phyloP scores from a whole-genome alignment of 2,888 invertebrate genomes.

The Lycia hirtaria region DNA sequence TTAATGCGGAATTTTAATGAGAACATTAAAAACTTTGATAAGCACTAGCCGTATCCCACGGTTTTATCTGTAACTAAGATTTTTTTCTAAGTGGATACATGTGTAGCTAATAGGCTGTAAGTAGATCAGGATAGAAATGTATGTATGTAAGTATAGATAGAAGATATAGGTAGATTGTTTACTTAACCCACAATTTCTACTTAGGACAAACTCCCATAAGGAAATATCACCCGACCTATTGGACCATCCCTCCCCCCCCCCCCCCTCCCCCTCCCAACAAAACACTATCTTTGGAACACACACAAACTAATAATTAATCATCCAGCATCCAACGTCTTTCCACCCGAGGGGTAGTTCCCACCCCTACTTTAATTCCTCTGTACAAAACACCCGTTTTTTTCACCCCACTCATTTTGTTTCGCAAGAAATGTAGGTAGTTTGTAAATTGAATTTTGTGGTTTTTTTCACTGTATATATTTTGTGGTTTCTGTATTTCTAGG shows the following conservation, averaged over 20 bases:
- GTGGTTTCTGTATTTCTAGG: conserved; percentile 74
- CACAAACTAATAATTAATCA: conserved; percentile 85
- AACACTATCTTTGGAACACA: conserved; percentile 77
- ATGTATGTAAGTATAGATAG: too few species aligned
- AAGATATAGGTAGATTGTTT: too few species aligned
- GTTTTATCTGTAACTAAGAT: too few species aligned
- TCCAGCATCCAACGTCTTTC: conserved; percentile 78
- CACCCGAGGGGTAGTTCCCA: conserved; percentile 44
- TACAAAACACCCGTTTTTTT: conserved; percentile 74
- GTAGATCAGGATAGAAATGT: too few species aligned
- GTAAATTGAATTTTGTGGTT: conserved; percentile 85
- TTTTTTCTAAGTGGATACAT: too few species aligned
- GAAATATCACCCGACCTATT: conserved; percentile 32
- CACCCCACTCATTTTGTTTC: conserved; percentile 80
- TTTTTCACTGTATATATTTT: conserved; percentile 72
- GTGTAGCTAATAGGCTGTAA: too few species aligned
- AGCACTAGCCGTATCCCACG: too few species aligned
- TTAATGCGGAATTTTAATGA: too few species aligned
- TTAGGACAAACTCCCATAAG: conserved; percentile 24
- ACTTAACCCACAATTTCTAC: neutral
- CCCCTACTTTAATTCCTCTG: conserved; percentile 78
- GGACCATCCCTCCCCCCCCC: conserved; percentile 7
- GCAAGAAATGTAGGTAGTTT: conserved; percentile 65
- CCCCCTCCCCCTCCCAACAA: conserved; percentile 36
- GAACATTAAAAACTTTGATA: too few species aligned